Evolutionary conservation across 2,888 invertebrate species (phyloP).

Genomic region (Tenthredo distinguenda): DNA sequence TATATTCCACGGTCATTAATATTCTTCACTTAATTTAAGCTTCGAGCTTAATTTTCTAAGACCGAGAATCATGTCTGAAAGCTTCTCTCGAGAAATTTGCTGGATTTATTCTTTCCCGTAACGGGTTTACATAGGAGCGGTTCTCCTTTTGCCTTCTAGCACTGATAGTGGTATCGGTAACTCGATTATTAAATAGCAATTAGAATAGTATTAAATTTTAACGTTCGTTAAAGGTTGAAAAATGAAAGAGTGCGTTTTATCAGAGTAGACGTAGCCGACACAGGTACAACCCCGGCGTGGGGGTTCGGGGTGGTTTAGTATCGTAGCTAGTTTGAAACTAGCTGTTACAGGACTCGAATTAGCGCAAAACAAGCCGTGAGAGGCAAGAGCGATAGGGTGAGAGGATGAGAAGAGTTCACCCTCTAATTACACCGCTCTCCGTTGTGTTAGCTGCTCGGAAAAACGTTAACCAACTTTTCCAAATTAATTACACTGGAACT

Average conservation of each 20-base stretch:
- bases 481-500: slow-evolving; percentile 53
- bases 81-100: background rate
- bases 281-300: background rate
- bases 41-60: too few relatives aligned
- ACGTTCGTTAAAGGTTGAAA: slow-evolving; percentile 53
- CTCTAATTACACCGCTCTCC: slow-evolving; percentile 68
- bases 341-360: slow-evolving; percentile 70
- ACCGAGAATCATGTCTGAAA: too few relatives aligned
- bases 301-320: slow-evolving; percentile 58
- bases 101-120: background rate
- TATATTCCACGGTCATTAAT: background rate
- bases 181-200: background rate
- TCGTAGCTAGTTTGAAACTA: slow-evolving; percentile 66
- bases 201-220: background rate
- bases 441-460: slow-evolving; percentile 41
- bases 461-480: slow-evolving; percentile 53
- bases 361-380: slow-evolving; percentile 66
- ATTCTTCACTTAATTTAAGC: background rate
- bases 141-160: background rate
- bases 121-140: background rate
- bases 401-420: slow-evolving; percentile 56
- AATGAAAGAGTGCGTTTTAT: slow-evolving; percentile 60
- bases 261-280: background rate
- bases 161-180: background rate
- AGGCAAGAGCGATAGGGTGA: slow-evolving; percentile 13